phyloP scores from a whole-genome alignment of 2,113 vertebrate genomes.

The Manacus vitellinus region DNA sequence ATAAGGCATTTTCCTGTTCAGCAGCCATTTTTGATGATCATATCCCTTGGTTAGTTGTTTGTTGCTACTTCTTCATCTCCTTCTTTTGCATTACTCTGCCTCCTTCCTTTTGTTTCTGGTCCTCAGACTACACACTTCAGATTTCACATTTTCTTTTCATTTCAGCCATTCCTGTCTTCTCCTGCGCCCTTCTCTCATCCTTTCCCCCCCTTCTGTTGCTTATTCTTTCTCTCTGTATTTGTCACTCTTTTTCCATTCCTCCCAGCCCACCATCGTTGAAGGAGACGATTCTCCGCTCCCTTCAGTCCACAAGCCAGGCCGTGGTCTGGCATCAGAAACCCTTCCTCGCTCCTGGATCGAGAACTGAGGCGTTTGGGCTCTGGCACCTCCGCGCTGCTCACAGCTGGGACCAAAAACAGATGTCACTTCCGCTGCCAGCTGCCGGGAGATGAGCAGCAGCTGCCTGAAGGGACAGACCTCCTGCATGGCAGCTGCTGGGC shows the following conservation, averaged over 20 bases:
- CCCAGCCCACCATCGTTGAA: conserved; percentile 48
- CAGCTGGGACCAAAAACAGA: conserved; percentile 60
- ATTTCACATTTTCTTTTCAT: not conserved
- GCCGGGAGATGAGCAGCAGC: conserved; percentile 62
- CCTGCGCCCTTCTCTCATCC: not conserved
- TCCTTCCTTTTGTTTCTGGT: not conserved
- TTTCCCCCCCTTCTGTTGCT: not conserved
- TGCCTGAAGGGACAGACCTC: conserved; percentile 35
- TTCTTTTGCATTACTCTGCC: not conserved
- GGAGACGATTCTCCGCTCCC: not conserved
- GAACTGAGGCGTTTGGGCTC: conserved; percentile 57
- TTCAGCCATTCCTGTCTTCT: not conserved
- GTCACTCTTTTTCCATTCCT: conserved; percentile 29
- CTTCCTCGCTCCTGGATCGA: conserved; percentile 61
- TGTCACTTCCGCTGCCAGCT: conserved; percentile 62
- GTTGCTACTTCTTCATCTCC: not conserved
- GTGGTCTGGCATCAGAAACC: conserved; percentile 64
- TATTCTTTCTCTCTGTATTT: conserved; percentile 30
- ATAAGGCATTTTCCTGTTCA: not conserved
- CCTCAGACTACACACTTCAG: not conserved
- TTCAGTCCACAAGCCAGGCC: conserved; percentile 30
- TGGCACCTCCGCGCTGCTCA: conserved; percentile 28
- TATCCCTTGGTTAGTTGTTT: not conserved
- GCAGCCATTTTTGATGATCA: not conserved
- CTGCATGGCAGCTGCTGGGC: conserved; percentile 47